These are phyloP conservation scores for Ametastegia equiseti DNA, from an alignment of 2,888 invertebrate genomes.

Conservation along the genomic window DNA sequence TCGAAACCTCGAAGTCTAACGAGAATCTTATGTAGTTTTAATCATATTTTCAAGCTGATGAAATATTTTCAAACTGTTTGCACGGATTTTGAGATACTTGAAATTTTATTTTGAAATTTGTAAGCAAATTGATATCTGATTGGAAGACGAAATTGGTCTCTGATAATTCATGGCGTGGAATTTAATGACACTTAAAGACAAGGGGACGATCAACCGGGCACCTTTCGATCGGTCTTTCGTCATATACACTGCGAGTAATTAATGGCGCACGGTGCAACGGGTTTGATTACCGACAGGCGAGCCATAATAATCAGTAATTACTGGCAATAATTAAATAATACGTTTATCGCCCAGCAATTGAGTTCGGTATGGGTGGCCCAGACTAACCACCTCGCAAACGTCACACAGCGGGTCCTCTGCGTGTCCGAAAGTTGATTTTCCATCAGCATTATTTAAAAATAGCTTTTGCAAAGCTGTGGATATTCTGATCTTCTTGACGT, in stretches of 20 bases:
- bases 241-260: constrained; percentile 61
- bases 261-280: constrained; percentile 62
- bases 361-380: constrained; percentile 64
- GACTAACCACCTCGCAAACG: background rate
- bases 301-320: constrained; percentile 71
- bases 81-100: too few relatives aligned
- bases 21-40: too few relatives aligned
- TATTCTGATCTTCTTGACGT: background rate
- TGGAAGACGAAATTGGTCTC: background rate
- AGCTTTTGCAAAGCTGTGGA: background rate
- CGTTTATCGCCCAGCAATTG: constrained; percentile 61
- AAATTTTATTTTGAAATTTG: too few relatives aligned
- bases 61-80: too few relatives aligned
- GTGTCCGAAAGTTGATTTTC: background rate
- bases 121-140: background rate
- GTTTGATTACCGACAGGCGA: constrained; percentile 54
- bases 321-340: constrained; percentile 71
- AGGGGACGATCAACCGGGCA: background rate
- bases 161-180: background rate
- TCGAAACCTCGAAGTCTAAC: too few relatives aligned
- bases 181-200: constrained; percentile 21
- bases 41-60: too few relatives aligned
- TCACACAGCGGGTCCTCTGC: background rate
- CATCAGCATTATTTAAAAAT: background rate
- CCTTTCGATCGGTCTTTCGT: background rate